These are phyloP conservation scores for Rhagophthalmus giganteus DNA, from an alignment of 2,888 invertebrate genomes.

Conservation along the genomic window DNA sequence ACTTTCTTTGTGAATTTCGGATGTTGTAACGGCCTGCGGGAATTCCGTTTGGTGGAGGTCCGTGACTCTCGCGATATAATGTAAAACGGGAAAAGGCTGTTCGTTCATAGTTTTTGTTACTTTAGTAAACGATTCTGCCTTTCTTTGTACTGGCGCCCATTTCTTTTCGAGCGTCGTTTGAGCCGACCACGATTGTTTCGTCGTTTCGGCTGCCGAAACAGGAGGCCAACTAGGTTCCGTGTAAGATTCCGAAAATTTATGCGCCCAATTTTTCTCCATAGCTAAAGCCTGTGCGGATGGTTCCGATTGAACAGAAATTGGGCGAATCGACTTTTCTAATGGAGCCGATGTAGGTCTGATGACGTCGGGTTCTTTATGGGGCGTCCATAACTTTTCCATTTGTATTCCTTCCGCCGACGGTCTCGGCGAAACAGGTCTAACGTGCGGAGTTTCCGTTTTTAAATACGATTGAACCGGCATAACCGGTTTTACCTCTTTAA, in stretches of 20 bases:
- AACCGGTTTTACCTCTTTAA: no score
- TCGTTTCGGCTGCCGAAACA: constrained; percentile 44
- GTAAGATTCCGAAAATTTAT: constrained; percentile 55
- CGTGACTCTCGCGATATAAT: constrained; percentile 55
- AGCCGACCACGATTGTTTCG: constrained; percentile 49
- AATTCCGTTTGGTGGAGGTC: constrained; percentile 50
- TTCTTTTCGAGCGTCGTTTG: constrained; percentile 51
- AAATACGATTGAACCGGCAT: neutral
- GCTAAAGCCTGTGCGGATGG: constrained; percentile 59
- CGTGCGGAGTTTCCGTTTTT: neutral
- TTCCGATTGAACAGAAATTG: constrained; percentile 52
- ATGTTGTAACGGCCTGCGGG: constrained; percentile 15
- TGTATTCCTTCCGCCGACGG: constrained; percentile 67
- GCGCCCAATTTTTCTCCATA: constrained; percentile 63
- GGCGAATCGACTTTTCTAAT: constrained; percentile 33
- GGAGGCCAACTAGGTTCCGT: constrained; percentile 61
- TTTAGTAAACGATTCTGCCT: constrained; percentile 37
- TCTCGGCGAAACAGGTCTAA: constrained; percentile 56
- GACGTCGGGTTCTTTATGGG: constrained; percentile 44
- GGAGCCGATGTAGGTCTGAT: constrained; percentile 34
- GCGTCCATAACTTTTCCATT: constrained; percentile 71
- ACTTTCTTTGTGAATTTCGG: constrained; percentile 29
- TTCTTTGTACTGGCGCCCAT: constrained; percentile 46
- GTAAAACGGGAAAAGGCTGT: constrained; percentile 34
- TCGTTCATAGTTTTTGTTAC: constrained; percentile 35